Conservation (phyloP, 2,888 invertebrate genomes). For the Phania funesta region DNA sequence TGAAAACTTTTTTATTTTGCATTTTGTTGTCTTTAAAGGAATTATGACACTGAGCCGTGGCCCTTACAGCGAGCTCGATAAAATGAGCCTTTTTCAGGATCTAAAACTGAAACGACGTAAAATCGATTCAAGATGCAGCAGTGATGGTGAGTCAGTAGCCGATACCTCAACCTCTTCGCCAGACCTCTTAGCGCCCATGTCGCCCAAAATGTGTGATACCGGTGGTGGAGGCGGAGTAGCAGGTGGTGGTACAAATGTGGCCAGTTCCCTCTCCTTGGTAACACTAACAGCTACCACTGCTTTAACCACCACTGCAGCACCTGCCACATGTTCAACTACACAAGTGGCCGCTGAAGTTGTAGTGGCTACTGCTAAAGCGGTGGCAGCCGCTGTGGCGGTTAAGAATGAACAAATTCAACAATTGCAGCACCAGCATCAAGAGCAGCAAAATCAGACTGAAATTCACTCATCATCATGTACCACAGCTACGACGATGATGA, state of each 20-base stretch:
- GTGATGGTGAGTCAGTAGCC: conserved; percentile 97
- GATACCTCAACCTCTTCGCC: conserved; percentile 96
- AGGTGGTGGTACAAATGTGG: conserved; percentile 52
- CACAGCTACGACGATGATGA: conserved; percentile 77
- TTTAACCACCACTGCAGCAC: conserved; percentile 69
- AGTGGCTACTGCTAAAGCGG: conserved; percentile 68
- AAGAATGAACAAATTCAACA: conserved; percentile 66
- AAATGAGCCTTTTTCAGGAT: conserved; percentile 99
- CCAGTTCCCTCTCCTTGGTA: conserved; percentile 70
- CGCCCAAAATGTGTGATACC: conserved; percentile 87
- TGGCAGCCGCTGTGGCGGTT: conserved; percentile 59
- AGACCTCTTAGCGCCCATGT: conserved; percentile 90
- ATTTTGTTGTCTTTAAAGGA: conserved; percentile 82
- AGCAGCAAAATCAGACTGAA: conserved; percentile 75
- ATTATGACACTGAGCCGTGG: conserved; percentile 99
- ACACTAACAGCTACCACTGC: conserved; percentile 72
- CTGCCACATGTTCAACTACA: conserved; percentile 67
- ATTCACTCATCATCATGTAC: conserved; percentile 78
- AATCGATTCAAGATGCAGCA: conserved; percentile 97
- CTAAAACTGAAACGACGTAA: conserved; percentile 98
- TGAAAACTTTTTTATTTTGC: background rate
- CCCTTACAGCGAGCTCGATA: conserved; percentile 96
- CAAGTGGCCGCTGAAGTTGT: conserved; percentile 66
- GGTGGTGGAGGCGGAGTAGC: conserved; percentile 67
- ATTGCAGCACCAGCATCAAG: conserved; percentile 65